Percentiles rank a stretch among this genome's conserved stretches.
phyloP scores from a whole-genome alignment of 2,113 vertebrate species.

The Nesoenas mayeri region DNA sequence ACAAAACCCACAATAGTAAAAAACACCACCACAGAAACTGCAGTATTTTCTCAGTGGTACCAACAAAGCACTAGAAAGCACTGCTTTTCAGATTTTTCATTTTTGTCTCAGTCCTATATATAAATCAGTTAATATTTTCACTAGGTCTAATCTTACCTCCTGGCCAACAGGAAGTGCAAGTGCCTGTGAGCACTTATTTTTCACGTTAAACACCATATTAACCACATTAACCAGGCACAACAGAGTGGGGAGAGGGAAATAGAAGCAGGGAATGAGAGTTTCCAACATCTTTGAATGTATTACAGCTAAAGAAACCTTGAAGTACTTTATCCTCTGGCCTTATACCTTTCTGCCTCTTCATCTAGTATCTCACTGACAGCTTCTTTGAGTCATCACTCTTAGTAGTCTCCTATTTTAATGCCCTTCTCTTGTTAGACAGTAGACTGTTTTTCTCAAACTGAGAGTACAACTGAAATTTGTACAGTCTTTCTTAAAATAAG shows the following conservation, averaged over 20 bases:
- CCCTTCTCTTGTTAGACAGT: neutral
- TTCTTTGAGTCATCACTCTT: neutral
- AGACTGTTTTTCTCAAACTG: neutral
- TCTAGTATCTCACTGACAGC: neutral
- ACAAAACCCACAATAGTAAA: neutral
- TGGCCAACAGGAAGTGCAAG: neutral
- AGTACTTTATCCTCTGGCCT: neutral
- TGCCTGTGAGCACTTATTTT: neutral
- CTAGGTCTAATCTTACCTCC: neutral
- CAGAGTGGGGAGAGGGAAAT: neutral
- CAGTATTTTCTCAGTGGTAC: neutral
- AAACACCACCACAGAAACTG: neutral
- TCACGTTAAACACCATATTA: neutral
- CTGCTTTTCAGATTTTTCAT: neutral
- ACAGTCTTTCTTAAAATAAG: neutral
- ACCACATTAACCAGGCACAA: neutral
- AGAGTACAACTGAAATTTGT: neutral
- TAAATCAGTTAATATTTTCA: neutral
- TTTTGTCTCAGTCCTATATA: rapidly evolving
- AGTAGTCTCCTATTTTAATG: neutral
- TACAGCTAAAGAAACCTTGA: neutral
- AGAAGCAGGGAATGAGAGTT: neutral
- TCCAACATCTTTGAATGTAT: neutral
- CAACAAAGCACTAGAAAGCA: neutral
- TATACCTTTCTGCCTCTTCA: neutral